Base-by-base conservation (phyloP, 2,888 invertebrate species). In the Resseliella maxima region DNA sequence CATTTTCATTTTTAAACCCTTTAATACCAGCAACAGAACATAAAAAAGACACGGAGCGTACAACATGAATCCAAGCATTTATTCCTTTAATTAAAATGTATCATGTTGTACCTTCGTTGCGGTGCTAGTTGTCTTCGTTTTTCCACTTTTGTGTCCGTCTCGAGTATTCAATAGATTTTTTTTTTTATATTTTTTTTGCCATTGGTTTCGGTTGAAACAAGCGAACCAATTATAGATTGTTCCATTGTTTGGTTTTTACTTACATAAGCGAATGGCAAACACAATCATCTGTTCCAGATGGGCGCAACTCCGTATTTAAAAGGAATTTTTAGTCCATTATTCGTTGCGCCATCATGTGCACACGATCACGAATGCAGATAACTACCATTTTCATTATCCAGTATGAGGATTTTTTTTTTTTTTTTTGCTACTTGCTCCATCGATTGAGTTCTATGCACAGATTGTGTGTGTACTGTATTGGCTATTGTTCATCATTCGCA, bases 241-340 rank as follows among this genome's bases (percentile, higher is more conserved):
- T 72, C 72, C 15, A 31, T 72, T 72, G 72, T 72, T 72, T 31
- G 72, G 31, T 31, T 72, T n/a, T 72, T 31, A 72, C 72, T 72
- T 72, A 35, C 15, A 15, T 72, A 72, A 72, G 72, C 72, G 12
- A 5, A 72, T 3, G 0, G 31, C 15, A 72, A 27, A 72, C 72
- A 72, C 72, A 72, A 72, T 72, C 72, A 72, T 72, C 12, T 35
- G 72, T 35, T 72, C 72, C 72, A 72, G 72, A 31, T 72, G 72
- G n/a, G 72, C 35, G 12, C 18, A 50, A 72, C 35, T 31, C 72
- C 72, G 31, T 72, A n/a, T 72, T 15, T 15, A 6, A 72, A 31
- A 27, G 1, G 72, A 18, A 72, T 35, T 72, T 72, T 72, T 1
- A 31, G 72, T 72, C 72, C 31, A 72, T 72, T 72, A 72, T 72